These are phyloP conservation scores for Pterois miles DNA, from an alignment of 2,797 vertebrate species.

Conservation along the genomic window DNA sequence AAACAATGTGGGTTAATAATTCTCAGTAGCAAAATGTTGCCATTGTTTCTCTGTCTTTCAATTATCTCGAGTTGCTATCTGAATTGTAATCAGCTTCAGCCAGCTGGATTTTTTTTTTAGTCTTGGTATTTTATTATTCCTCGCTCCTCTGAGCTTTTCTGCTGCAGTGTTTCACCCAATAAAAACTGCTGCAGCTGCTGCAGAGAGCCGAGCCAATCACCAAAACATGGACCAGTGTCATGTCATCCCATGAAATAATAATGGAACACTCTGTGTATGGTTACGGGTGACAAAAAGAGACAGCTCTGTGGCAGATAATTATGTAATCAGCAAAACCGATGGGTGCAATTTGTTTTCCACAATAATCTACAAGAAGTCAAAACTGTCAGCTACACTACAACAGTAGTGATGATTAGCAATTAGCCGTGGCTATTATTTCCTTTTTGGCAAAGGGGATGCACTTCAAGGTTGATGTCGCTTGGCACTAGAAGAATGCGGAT, in stretches of 20 bases:
- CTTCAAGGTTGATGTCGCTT: background rate
- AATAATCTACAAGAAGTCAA: background rate
- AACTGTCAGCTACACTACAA: too few relatives aligned
- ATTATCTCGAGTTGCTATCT: background rate
- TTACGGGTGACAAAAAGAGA: background rate
- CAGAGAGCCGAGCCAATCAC: background rate
- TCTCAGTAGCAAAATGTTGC: slow-evolving; percentile 1
- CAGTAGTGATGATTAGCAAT: background rate
- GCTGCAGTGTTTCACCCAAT: background rate
- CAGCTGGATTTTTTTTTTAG: background rate
- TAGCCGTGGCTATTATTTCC: background rate
- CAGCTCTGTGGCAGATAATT: background rate
- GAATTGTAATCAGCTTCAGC: background rate
- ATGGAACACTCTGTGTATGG: background rate
- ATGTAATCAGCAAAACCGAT: background rate
- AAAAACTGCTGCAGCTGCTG: background rate
- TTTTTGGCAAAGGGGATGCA: background rate
- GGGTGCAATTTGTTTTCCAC: background rate
- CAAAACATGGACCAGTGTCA: background rate
- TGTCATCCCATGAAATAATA: background rate
- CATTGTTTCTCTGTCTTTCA: background rate
- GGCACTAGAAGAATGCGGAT: background rate
- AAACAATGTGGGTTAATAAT: background rate
- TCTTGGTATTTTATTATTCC: background rate
- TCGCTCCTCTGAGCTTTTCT: background rate